Evolutionary conservation across 1,140 invertebrate species (phyloP).

Genomic region (Calliopsis andreniformis): DNA sequence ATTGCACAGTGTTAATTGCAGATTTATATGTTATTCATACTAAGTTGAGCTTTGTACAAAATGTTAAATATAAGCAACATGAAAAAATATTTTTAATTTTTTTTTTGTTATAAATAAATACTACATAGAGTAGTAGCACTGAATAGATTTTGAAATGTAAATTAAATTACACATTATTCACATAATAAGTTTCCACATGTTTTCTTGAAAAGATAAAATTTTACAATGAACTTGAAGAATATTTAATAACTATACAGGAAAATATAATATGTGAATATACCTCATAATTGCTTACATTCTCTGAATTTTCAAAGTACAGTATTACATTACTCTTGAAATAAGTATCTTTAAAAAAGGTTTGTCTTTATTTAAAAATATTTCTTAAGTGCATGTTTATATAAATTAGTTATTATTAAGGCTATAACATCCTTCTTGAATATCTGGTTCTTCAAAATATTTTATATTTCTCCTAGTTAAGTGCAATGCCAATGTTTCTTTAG

Average conservation of each 20-base stretch:
- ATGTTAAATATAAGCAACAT: slow-evolving; percentile 13
- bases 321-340: slow-evolving; percentile 3
- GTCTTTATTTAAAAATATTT: slow-evolving; percentile 30
- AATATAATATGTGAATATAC: slow-evolving; percentile 6
- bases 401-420: slow-evolving; percentile 2
- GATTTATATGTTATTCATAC: slow-evolving; percentile 5
- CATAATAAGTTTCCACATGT: neutral
- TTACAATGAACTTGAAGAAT: slow-evolving; percentile 12
- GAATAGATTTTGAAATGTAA: slow-evolving; percentile 17
- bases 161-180: slow-evolving; percentile 38
- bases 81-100: neutral
- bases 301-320: slow-evolving; percentile 2
- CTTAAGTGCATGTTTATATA: slow-evolving; percentile 15
- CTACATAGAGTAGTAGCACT: neutral
- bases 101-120: slow-evolving; percentile 29
- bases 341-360: slow-evolving; percentile 15
- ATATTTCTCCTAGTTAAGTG: neutral
- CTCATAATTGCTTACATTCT: neutral
- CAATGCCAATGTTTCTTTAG: neutral
- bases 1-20: slow-evolving; percentile 39
- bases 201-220: slow-evolving; percentile 9
- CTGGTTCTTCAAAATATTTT: slow-evolving; percentile 18
- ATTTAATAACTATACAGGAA: slow-evolving; percentile 20
- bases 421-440: neutral
- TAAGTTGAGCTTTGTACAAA: slow-evolving; percentile 34